These are phyloP conservation scores for Hyphantria cunea DNA, from an alignment of 1,140 invertebrate genomes.

Conservation along the genomic window DNA sequence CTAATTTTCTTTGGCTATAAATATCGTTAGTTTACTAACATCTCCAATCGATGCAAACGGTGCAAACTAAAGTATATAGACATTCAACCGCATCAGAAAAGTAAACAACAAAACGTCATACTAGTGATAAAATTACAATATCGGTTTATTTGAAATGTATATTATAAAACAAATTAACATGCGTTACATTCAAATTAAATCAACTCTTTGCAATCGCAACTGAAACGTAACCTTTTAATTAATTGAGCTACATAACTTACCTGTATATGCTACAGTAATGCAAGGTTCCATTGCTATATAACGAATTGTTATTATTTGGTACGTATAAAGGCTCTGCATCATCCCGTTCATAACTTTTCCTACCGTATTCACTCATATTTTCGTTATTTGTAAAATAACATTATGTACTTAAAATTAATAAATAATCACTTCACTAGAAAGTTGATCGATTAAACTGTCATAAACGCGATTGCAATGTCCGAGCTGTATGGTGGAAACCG, in stretches of 20 bases:
- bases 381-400: slow-evolving; percentile 4
- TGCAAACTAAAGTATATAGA: too few relatives aligned
- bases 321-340: slow-evolving; percentile 60
- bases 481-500: slow-evolving; percentile 62
- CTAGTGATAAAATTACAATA: too few relatives aligned
- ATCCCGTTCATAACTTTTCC: slow-evolving; percentile 63
- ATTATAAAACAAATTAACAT: too few relatives aligned
- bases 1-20: too few relatives aligned
- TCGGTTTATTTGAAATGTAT: too few relatives aligned
- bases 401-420: slow-evolving; percentile 33
- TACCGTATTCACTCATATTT: slow-evolving; percentile 70
- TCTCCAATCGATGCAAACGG: too few relatives aligned
- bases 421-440: slow-evolving; percentile 25
- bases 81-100: too few relatives aligned
- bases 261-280: slow-evolving; percentile 81
- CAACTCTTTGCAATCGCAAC: too few relatives aligned
- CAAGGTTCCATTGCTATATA: slow-evolving; percentile 76
- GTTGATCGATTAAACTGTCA: slow-evolving; percentile 5
- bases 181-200: too few relatives aligned
- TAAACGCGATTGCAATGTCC: slow-evolving; percentile 34
- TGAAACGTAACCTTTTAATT: too few relatives aligned
- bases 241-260: slow-evolving; percentile 35
- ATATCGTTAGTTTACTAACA: too few relatives aligned
- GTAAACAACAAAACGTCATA: too few relatives aligned
- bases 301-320: slow-evolving; percentile 73